Evolutionary conservation across 92 coral and sea anemone genomes (phyloP), one percentile per base, ranked within the genome.

Genomic region (Galaxea fascicularis): DNA sequence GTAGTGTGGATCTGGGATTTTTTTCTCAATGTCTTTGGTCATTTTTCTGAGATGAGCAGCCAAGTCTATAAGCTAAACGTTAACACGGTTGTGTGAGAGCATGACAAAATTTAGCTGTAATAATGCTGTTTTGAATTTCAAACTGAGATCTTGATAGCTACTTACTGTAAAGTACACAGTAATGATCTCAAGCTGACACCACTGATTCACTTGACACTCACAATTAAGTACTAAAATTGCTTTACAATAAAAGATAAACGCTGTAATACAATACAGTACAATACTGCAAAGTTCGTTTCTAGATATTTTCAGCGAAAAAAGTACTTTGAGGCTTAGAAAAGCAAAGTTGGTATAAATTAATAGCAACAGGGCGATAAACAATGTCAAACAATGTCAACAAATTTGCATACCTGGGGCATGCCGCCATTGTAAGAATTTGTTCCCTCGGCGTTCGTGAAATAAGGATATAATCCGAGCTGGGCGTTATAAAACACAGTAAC

Each of bases 401-500:
- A 28, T 8, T 67, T 26, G 15, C 86, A 52, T 81, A 97, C 99
- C 97, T 97, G 99, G 57, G 99, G 99, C 89, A 97, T 89, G 29
- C 99, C 99, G 58, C 95, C 98, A 82, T 97, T 97, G 82, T 93
- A 93, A 59, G 79, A 82, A 26, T 69, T 66, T 18, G 91, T 89
- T 46, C 92, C 92, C 20, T 82, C 88, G 14, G 88, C 87, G 63
- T 95, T 82, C 0, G 92, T 84, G 64, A 87, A 97, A 73, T 93
- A 97, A 24, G 99, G 99, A 76, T 97, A 97, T 12, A 86, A 76
- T 0, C 99, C 99, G 20, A 97, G 88, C 83, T 97, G 99, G 8
- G 97, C 99, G 67, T 95, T 91, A 73, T 94, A 97, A 81, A 97
- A 97, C 39, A 97, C 98, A 0, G 96, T 95, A 7, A 97, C 96